Evolutionary conservation across 2,797 vertebrate genomes (phyloP).

Genomic region (Cirrhinus mrigala): DNA sequence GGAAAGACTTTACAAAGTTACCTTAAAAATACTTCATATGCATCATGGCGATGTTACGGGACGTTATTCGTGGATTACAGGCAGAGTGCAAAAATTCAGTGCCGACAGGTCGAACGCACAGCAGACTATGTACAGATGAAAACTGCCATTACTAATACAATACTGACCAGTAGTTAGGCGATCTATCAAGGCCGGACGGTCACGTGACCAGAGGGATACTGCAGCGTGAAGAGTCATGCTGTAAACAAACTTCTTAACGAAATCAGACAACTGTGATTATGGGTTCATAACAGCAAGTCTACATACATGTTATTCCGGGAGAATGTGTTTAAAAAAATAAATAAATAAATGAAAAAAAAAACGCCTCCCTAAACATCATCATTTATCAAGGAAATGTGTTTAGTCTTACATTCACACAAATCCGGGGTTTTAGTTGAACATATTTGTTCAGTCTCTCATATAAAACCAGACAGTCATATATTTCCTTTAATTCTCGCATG

Average conservation of each 20-base stretch:
- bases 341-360: no score
- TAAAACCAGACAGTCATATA: not conserved
- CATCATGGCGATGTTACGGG: slow-evolving; percentile 69
- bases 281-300: slow-evolving; percentile 6
- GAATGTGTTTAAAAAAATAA: not conserved
- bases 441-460: not conserved
- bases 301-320: slow-evolving; percentile 7
- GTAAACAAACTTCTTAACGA: slow-evolving; percentile 1
- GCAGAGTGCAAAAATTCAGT: slow-evolving; percentile 73
- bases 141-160: slow-evolving; percentile 52
- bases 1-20: slow-evolving; percentile 72
- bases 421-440: not conserved
- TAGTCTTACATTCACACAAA: slow-evolving; percentile 23
- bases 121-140: slow-evolving; percentile 69
- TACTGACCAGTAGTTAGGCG: slow-evolving; percentile 37
- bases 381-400: slow-evolving; percentile 9
- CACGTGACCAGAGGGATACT: slow-evolving; percentile 17
- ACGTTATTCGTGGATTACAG: slow-evolving; percentile 69
- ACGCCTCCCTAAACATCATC: not conserved
- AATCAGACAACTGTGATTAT: slow-evolving; percentile 10
- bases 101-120: slow-evolving; percentile 69
- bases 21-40: slow-evolving; percentile 69
- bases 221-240: slow-evolving; percentile 13
- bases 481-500: not conserved
- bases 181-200: slow-evolving; percentile 27